These are phyloP conservation scores for Synanthedon andrenaeformis DNA, from an alignment of 2,888 invertebrate genomes.

Conservation along the genomic window DNA sequence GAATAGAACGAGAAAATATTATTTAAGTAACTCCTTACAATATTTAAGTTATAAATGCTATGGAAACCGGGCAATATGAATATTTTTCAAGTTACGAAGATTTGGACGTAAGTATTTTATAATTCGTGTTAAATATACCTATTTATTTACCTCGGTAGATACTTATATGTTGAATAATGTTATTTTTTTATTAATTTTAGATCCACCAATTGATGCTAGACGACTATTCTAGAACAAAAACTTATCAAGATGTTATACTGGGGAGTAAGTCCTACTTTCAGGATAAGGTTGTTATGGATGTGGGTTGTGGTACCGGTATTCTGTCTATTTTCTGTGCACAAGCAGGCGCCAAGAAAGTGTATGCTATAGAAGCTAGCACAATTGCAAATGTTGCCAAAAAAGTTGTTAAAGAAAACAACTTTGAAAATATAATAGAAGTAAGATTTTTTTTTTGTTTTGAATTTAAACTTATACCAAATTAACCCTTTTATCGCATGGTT, in stretches of 20 bases:
- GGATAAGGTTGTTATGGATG: constrained; percentile 86
- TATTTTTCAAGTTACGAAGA: constrained; percentile 82
- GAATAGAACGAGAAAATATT: no score
- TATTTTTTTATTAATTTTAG: constrained; percentile 47
- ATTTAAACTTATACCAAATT: neutral
- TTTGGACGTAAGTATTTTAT: constrained; percentile 72
- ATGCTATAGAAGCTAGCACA: constrained; percentile 85
- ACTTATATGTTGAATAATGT: no score
- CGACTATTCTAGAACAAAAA: constrained; percentile 80
- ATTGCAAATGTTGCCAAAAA: constrained; percentile 74
- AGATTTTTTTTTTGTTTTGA: neutral
- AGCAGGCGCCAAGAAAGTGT: constrained; percentile 90
- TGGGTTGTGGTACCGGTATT: constrained; percentile 90
- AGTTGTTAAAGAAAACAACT: constrained; percentile 78
- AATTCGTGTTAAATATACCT: no score
- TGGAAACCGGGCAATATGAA: constrained; percentile 25
- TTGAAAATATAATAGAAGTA: constrained; percentile 76
- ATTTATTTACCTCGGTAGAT: no score
- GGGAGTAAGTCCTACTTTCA: constrained; percentile 74
- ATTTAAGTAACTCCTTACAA: no score
- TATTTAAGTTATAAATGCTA: no score
- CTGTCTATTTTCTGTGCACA: constrained; percentile 89
- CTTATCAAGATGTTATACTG: constrained; percentile 85
- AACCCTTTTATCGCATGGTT: no score
- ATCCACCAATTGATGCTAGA: constrained; percentile 84